Evolutionary conservation across 2,113 vertebrate species (phyloP).

Genomic region (Zeus faber): DNA sequence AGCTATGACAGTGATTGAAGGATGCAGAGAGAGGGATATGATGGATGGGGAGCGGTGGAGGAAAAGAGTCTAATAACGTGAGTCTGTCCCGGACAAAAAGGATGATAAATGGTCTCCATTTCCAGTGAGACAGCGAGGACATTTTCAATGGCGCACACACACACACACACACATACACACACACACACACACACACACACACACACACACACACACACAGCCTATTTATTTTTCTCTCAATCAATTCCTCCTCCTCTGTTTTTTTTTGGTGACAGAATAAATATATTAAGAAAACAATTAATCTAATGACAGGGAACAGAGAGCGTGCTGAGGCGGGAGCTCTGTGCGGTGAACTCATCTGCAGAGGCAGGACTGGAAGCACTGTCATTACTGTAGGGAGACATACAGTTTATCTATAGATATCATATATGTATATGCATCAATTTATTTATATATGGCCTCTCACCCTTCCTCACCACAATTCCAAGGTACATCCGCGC

Average conservation of each 20-base stretch:
- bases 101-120: slow-evolving; percentile 57
- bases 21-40: slow-evolving; percentile 37
- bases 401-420: too few species aligned
- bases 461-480: too few species aligned
- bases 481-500: too few species aligned
- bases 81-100: slow-evolving; percentile 43
- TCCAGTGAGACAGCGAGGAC: slow-evolving; percentile 22
- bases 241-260: slow-evolving; percentile 2
- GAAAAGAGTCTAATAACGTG: slow-evolving; percentile 46
- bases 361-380: too few species aligned
- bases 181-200: not conserved
- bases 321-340: too few species aligned
- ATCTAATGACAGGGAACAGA: too few species aligned
- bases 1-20: slow-evolving; percentile 36
- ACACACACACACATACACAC: not conserved
- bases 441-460: too few species aligned
- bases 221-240: slow-evolving; percentile 5
- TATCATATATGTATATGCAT: too few species aligned
- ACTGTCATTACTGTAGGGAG: too few species aligned
- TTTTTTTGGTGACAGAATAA: not conserved
- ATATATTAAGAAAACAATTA: not conserved
- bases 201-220: not conserved
- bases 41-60: slow-evolving; percentile 44
- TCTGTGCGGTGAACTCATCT: too few species aligned
- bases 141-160: not conserved